phyloP scores from a whole-genome alignment of 2,797 vertebrate species.

The Sternarchorhynchus goeldii region DNA sequence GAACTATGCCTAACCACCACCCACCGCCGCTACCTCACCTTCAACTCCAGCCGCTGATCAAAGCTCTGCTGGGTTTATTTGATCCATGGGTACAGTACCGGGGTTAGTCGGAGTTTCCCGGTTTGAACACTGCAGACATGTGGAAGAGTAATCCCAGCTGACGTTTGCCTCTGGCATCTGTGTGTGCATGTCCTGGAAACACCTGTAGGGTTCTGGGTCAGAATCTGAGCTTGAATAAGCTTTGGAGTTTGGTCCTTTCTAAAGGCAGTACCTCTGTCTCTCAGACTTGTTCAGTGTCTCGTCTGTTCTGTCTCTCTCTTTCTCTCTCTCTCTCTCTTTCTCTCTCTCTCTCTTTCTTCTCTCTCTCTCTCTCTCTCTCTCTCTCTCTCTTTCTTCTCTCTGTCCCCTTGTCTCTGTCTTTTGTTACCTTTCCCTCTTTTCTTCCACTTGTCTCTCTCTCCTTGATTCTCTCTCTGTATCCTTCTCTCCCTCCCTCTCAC shows the following conservation, averaged over 20 bases:
- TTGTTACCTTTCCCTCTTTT: not conserved
- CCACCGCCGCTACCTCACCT: conserved; percentile 61
- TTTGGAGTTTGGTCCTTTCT: too few relatives aligned
- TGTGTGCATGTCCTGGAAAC: conserved; percentile 39
- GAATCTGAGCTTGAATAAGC: conserved; percentile 2
- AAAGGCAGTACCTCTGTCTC: not conserved
- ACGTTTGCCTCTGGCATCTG: conserved; percentile 46
- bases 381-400: not conserved
- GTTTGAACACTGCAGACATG: conserved; percentile 30
- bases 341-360: conserved; percentile 58
- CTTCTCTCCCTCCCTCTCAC: conserved; percentile 44
- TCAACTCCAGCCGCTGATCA: conserved; percentile 28
- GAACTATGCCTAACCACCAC: conserved; percentile 46
- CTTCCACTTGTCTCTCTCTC: not conserved
- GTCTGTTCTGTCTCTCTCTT: not conserved
- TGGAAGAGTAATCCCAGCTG: conserved; percentile 4
- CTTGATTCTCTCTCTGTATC: not conserved
- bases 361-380: not conserved
- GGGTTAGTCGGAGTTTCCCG: conserved; percentile 13
- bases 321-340: conserved; percentile 36
- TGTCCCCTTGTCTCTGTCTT: too few relatives aligned
- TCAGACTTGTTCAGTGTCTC: too few relatives aligned
- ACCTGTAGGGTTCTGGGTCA: conserved; percentile 28
- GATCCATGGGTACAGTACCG: not conserved
- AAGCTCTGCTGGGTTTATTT: not conserved